phyloP scores from a whole-genome alignment of 2,888 invertebrate species.

The Diarsia brunnea region DNA sequence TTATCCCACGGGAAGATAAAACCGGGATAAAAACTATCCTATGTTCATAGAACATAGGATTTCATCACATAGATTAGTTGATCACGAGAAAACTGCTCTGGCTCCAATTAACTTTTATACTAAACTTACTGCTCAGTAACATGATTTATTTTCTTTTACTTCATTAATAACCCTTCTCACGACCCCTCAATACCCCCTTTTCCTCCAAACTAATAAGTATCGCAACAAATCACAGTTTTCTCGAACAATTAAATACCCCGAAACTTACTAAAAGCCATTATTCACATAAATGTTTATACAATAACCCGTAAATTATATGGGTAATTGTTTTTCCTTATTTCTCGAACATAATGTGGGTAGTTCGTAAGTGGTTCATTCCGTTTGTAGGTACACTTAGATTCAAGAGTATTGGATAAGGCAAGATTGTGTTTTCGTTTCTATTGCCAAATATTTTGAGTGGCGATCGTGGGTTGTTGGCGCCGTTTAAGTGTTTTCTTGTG shows the following conservation, averaged over 20 bases:
- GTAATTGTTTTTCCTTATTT: conserved; percentile 66
- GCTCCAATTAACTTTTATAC: neutral
- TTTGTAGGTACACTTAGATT: conserved; percentile 56
- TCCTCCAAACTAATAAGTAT: conserved; percentile 12
- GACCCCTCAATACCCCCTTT: neutral
- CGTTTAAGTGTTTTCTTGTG: conserved; percentile 44
- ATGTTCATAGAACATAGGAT: too few relatives aligned
- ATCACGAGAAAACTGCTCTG: too few relatives aligned
- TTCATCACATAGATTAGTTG: too few relatives aligned
- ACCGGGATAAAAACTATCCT: too few relatives aligned
- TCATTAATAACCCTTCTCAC: conserved; percentile 13
- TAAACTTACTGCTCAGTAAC: neutral
- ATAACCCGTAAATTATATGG: conserved; percentile 55
- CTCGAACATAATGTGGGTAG: conserved; percentile 45
- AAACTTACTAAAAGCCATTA: conserved; percentile 54
- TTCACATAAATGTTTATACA: conserved; percentile 60
- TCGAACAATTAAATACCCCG: conserved; percentile 49
- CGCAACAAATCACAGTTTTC: conserved; percentile 56
- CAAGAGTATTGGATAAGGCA: conserved; percentile 52
- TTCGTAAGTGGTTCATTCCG: conserved; percentile 57
- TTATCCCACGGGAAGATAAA: too few relatives aligned
- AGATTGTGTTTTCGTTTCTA: conserved; percentile 25
- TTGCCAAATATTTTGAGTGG: conserved; percentile 52
- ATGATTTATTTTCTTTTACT: neutral
- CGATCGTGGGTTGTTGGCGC: conserved; percentile 36